Evolutionary conservation across 2,113 vertebrate genomes (phyloP).

Genomic region (Paradoxurus hermaphroditus): DNA sequence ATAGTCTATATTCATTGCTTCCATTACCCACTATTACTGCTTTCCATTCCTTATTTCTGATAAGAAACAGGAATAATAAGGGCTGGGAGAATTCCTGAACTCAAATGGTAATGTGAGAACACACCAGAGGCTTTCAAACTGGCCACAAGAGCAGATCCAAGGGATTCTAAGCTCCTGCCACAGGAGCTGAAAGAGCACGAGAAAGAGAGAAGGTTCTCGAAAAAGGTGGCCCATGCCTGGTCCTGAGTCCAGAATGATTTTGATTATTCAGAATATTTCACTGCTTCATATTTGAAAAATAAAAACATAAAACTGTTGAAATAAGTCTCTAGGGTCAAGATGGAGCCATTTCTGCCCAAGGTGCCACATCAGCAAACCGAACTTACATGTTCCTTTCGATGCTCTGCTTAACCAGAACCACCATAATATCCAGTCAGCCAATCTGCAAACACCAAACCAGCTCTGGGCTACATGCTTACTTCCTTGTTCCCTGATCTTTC

Average conservation of each 20-base stretch:
- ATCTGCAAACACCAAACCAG: neutral
- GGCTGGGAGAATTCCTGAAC: neutral
- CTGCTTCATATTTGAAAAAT: slow-evolving; percentile 29
- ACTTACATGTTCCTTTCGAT: neutral
- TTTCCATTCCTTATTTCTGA: neutral
- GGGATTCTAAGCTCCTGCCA: neutral
- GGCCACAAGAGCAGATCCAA: neutral
- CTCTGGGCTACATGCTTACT: neutral
- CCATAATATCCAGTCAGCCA: neutral
- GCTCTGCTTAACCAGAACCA: neutral
- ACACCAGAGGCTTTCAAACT: neutral
- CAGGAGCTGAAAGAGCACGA: neutral
- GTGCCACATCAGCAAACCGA: neutral
- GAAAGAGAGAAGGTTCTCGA: neutral
- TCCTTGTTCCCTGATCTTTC: neutral
- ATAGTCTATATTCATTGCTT: neutral
- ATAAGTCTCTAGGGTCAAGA: neutral
- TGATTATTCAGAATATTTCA: neutral
- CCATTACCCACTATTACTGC: neutral
- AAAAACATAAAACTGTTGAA: neutral
- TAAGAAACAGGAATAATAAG: neutral
- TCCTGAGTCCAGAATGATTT: neutral
- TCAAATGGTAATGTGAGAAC: neutral
- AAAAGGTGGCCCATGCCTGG: neutral
- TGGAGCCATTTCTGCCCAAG: too few relatives aligned